Evolutionary conservation across 1,140 invertebrate species (phyloP).

Genomic region (Chlorops oryzae): DNA sequence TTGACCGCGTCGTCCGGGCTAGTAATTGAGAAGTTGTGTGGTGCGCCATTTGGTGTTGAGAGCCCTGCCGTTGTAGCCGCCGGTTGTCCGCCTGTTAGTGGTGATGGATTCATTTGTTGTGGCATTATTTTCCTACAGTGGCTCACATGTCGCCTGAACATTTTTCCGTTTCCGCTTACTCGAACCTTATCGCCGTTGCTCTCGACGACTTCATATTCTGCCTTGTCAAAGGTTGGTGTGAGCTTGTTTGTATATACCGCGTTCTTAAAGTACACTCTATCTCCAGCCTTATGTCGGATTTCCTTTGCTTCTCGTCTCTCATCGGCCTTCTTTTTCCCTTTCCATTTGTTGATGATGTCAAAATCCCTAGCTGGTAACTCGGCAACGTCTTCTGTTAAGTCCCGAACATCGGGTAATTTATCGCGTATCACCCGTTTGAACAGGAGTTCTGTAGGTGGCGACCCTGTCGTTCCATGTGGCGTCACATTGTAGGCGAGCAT

Average conservation of each 20-base stretch:
- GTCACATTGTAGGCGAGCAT: not conserved
- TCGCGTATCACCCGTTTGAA: not conserved
- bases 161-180: not conserved
- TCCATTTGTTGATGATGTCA: not conserved
- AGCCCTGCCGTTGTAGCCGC: too few relatives aligned
- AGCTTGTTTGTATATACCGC: too few relatives aligned
- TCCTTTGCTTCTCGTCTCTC: not conserved
- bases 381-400: not conserved
- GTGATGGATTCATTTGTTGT: too few relatives aligned
- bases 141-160: too few relatives aligned
- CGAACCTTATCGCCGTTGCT: not conserved
- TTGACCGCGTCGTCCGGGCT: too few relatives aligned
- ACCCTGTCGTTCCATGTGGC: too few relatives aligned
- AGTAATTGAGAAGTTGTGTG: too few relatives aligned
- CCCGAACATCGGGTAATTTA: too few relatives aligned
- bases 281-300: not conserved
- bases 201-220: not conserved
- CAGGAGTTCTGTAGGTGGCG: not conserved
- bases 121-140: too few relatives aligned
- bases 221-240: not conserved
- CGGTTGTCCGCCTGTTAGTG: too few relatives aligned
- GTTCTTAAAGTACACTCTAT: not conserved
- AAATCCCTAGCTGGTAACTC: conserved; percentile 1
- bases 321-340: not conserved
- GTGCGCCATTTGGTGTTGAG: too few relatives aligned